Base-by-base conservation (phyloP, 2,113 vertebrate species). In the Tetrax tetrax region DNA sequence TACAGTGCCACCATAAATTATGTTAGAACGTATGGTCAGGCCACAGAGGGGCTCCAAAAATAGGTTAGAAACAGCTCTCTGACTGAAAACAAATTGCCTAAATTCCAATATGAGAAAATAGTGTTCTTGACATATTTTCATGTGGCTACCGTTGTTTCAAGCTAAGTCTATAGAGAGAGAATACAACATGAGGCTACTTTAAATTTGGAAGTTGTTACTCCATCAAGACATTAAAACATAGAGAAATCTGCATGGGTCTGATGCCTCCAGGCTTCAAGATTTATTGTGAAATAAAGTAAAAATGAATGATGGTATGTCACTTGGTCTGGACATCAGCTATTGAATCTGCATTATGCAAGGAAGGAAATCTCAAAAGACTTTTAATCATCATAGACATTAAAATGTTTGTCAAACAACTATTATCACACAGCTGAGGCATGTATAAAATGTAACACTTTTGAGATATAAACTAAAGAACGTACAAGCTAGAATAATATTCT, bases 81-180 rank as follows among this genome's bases (percentile, higher is more conserved):
- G 98, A 96, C 97, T 96, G 97, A 98, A 98, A 99, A 99, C 97
- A 98, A 99, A 99, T 98, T 98, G 98, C 98, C 97, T 98, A 97
- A 98, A 98, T 98, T 98, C 98, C 97, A 98, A 92, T 97, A 97
- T 83, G 97, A 98, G 98, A 98, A 98, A 98, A 98, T 89, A 96
- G 97, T 96, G 94, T 96, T 98, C 97, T 97, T 98, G 98, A 98
- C 98, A 97, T 96, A 98, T 98, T 98, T 98, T 98, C 97, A 98
- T 65, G 94, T 96, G 97, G 96, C 94, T 95, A 96, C 96, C 4
- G 92, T 94, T 97, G 97, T 97, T 96, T 94, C 18, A 63, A 96
- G 96, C 48, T 27, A 82, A 95, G 95, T 96, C 97, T 97, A 94
- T 29, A 88, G 97, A 98, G 97, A 98, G 95, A 57, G 94, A 97